Conservation (phyloP, 2,797 vertebrate genomes). For the Cuculus canorus region DNA sequence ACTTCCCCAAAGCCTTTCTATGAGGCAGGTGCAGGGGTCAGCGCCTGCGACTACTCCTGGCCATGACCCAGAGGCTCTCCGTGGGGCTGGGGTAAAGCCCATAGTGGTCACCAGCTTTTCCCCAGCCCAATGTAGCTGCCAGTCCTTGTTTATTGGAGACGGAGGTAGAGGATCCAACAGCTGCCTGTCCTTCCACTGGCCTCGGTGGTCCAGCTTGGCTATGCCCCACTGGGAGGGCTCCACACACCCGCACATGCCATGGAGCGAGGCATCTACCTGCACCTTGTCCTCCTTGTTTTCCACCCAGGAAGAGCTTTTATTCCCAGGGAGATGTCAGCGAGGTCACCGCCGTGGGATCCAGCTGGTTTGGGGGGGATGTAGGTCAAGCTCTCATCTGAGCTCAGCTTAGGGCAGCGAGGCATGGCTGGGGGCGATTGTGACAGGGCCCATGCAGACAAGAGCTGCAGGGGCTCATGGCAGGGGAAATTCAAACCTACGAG, state of each 20-base stretch:
- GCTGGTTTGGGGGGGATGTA: neutral
- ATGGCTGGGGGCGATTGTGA: neutral
- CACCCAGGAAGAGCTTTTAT: neutral
- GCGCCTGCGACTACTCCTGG: fast-evolving
- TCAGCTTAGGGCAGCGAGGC: neutral
- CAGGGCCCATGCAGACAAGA: neutral
- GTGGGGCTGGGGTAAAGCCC: neutral
- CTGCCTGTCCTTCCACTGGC: neutral
- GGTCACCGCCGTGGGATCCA: neutral
- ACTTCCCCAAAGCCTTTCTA: fast-evolving
- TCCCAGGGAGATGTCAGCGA: neutral
- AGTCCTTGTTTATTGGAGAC: fast-evolving
- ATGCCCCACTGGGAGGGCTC: neutral
- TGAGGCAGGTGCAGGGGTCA: fast-evolving
- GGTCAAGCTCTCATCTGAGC: neutral
- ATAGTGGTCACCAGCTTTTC: fast-evolving
- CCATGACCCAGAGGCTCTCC: fast-evolving
- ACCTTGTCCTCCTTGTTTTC: fast-evolving
- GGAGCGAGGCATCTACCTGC: neutral
- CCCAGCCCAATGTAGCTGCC: fast-evolving
- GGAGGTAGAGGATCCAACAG: fast-evolving
- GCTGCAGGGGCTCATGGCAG: neutral
- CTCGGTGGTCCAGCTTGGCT: fast-evolving
- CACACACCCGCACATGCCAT: fast-evolving
- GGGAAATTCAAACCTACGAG: neutral